These are phyloP conservation scores for Labia minor DNA, from an alignment of 2,888 invertebrate species.

Conservation along the genomic window DNA sequence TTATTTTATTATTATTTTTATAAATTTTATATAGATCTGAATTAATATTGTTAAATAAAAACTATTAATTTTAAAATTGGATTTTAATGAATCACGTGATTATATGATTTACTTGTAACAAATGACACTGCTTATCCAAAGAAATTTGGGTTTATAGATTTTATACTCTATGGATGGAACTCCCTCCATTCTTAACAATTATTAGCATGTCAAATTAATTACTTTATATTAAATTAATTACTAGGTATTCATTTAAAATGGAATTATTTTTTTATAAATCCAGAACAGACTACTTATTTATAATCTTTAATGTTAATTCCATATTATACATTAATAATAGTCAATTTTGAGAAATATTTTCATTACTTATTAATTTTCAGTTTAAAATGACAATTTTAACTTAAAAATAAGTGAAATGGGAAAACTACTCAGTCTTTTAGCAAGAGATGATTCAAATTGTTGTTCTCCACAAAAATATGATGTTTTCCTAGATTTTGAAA, in stretches of 20 bases:
- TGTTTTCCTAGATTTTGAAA: slow-evolving; percentile 87
- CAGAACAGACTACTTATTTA: background rate
- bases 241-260: background rate
- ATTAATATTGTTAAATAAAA: no score
- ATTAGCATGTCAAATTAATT: background rate
- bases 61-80: no score
- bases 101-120: background rate
- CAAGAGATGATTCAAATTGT: slow-evolving; percentile 75
- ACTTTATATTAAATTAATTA: background rate
- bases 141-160: background rate
- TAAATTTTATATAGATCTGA: no score
- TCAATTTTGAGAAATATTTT: no score
- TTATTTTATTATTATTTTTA: no score
- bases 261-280: background rate
- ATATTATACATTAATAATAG: no score
- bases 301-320: no score
- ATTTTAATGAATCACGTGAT: background rate
- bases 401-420: slow-evolving; percentile 50
- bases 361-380: background rate
- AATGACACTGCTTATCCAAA: background rate
- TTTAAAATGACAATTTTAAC: background rate
- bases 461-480: slow-evolving; percentile 80
- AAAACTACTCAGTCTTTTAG: slow-evolving; percentile 72
- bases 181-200: background rate
- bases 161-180: background rate